phyloP scores from a whole-genome alignment of 2,113 vertebrate genomes.

The Dicaeum eximium region DNA sequence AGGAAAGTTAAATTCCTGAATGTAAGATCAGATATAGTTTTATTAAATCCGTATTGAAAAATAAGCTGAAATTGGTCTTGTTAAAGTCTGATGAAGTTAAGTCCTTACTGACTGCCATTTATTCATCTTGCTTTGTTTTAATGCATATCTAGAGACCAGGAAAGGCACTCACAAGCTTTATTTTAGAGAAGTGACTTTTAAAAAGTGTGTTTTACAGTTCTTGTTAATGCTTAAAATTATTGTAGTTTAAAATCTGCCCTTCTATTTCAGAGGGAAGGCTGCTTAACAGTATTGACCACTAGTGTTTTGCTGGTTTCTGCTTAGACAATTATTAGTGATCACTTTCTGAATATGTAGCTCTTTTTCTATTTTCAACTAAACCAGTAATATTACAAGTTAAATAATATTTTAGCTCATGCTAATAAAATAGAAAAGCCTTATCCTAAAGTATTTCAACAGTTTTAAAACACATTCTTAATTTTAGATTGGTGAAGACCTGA shows the following conservation, averaged over 20 bases:
- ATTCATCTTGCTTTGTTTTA: neutral
- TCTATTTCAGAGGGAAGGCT: neutral
- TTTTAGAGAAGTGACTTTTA: neutral
- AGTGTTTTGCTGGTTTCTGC: neutral
- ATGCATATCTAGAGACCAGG: neutral
- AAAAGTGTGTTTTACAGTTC: neutral
- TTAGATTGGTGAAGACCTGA: conserved; percentile 79
- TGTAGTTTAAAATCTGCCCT: neutral
- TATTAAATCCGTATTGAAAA: neutral
- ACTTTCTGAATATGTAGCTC: neutral
- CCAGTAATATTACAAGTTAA: neutral
- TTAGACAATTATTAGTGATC: neutral
- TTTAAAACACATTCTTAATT: conserved; percentile 22
- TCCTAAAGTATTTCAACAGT: neutral
- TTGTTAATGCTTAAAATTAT: neutral
- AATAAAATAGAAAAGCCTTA: neutral
- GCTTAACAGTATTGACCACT: neutral
- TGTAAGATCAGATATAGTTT: neutral
- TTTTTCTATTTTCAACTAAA: neutral
- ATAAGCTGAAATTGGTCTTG: neutral
- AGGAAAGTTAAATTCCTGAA: neutral
- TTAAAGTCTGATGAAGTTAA: neutral
- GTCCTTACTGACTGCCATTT: neutral
- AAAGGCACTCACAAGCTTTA: neutral
- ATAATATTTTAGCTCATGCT: neutral